These are phyloP conservation scores for Grantiella picta DNA, from an alignment of 2,113 vertebrate species.

Conservation along the genomic window DNA sequence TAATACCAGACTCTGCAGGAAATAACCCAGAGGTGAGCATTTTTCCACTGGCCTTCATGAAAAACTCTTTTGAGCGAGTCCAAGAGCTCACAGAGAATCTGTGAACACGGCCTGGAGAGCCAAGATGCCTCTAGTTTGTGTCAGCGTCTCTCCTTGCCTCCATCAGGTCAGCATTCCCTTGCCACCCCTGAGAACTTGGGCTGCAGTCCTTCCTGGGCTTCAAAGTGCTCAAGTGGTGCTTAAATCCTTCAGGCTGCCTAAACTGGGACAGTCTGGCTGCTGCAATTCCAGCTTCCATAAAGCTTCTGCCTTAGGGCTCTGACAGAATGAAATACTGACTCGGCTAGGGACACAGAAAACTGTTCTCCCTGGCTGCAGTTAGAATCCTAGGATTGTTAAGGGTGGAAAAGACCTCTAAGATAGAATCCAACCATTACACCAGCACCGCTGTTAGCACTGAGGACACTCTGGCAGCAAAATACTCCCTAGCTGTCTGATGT, in stretches of 20 bases:
- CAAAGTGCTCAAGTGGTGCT: neutral
- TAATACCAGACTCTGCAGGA: neutral
- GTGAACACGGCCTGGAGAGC: neutral
- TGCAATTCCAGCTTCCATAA: neutral
- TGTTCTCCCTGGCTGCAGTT: neutral
- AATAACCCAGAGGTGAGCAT: neutral
- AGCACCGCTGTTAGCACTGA: neutral
- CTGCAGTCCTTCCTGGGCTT: neutral
- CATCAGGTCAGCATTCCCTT: neutral
- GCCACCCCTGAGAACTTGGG: neutral
- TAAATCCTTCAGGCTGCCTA: neutral
- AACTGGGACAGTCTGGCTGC: neutral
- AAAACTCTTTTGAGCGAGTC: neutral
- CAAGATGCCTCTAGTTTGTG: neutral
- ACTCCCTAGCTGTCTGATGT: neutral
- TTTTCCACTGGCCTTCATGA: neutral
- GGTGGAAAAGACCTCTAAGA: neutral
- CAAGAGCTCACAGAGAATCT: neutral
- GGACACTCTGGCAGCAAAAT: neutral
- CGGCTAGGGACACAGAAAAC: no score
- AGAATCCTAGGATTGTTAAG: neutral
- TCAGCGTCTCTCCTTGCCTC: neutral
- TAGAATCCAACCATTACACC: neutral
- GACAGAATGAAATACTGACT: neutral
- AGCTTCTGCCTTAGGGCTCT: neutral